Evolutionary conservation across 2,113 vertebrate species (phyloP), one percentile per base, ranked within the genome.

Genomic region (Rostratula benghalensis): DNA sequence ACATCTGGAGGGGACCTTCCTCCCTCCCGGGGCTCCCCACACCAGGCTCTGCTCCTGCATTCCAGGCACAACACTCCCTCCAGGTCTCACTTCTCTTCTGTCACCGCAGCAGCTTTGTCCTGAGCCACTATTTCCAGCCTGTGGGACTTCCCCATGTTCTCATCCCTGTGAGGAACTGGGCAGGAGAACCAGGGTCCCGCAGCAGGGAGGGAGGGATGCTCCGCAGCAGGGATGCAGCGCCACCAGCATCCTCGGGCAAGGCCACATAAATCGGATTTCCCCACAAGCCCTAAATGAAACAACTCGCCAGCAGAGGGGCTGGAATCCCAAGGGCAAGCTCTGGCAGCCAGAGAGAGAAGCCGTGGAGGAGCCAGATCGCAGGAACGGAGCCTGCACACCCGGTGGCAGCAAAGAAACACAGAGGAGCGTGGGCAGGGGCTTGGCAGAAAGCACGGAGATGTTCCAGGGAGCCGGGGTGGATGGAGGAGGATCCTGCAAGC

Each of bases 1-100:
- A 91, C 98, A 98, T 97, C 98, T 97, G 98, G 97, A 97, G 81
- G 92, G 96, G 71, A 56, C 96, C 91, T 96, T 98, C 95, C 89
- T 93, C 56, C 94, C 53, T 71, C 73, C 96, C 19, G 7, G 21
- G 82, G 93, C 95, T 95, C 13, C 37, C 69, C 46, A 30, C 50
- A 50, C 54, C 7, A 9, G 60, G n/a, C 50, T 51, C 20, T 9
- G 12, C 63, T 39, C 41, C 61, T 35, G 43, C 11, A 9, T 11
- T 43, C 45, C 4, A 1, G 51, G 74, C n/a, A 65, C 60, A n/a
- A 11, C 18, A 0, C 60, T 48, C 5, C 3, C 12, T 15, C 45
- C 1, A 45, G 31, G 48, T 5, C 75, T 65, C 13, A 0, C 25
- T 65, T 39, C 80, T 51, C 39, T 45, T 10, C 67, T 24, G 35